A percentile compares a stretch with the other conserved stretches of the same genome.
phyloP scores from a whole-genome alignment of 2,888 invertebrate genomes.

The Temnothorax ravouxi region DNA sequence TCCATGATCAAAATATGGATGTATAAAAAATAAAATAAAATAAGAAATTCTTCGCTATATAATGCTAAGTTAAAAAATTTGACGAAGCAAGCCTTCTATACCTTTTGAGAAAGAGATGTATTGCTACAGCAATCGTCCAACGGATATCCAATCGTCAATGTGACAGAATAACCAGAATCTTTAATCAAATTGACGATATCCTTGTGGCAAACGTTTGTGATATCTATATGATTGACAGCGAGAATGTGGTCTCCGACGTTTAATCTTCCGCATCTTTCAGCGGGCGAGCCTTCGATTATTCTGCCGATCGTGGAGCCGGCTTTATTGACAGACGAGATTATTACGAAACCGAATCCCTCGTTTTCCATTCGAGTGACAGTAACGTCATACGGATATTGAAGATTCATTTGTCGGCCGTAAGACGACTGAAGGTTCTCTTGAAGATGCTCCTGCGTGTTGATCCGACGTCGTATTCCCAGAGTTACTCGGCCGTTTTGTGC shows the following conservation, averaged over 20 bases:
- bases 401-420: constrained; percentile 80
- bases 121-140: constrained; percentile 89
- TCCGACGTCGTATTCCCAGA: constrained; percentile 90
- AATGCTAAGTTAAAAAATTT: neutral
- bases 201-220: constrained; percentile 96
- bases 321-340: constrained; percentile 97
- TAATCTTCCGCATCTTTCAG: constrained; percentile 96
- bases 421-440: constrained; percentile 85
- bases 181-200: constrained; percentile 99
- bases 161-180: constrained; percentile 97
- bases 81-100: constrained; percentile 79
- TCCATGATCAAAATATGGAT: neutral
- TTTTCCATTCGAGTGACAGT: constrained; percentile 95
- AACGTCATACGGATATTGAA: constrained; percentile 94
- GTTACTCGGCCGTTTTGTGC: constrained; percentile 95
- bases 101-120: constrained; percentile 88
- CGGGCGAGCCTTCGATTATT: constrained; percentile 97
- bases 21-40: neutral
- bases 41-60: neutral
- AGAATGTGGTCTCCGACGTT: constrained; percentile 98
- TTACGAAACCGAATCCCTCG: constrained; percentile 99
- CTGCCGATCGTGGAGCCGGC: constrained; percentile 97
- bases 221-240: constrained; percentile 97
- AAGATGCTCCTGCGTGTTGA: constrained; percentile 87
- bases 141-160: constrained; percentile 92